A percentile compares a stretch with the other conserved stretches of the same genome.
Conservation (phyloP, 2,797 vertebrate genomes). For the Argya squamiceps region DNA sequence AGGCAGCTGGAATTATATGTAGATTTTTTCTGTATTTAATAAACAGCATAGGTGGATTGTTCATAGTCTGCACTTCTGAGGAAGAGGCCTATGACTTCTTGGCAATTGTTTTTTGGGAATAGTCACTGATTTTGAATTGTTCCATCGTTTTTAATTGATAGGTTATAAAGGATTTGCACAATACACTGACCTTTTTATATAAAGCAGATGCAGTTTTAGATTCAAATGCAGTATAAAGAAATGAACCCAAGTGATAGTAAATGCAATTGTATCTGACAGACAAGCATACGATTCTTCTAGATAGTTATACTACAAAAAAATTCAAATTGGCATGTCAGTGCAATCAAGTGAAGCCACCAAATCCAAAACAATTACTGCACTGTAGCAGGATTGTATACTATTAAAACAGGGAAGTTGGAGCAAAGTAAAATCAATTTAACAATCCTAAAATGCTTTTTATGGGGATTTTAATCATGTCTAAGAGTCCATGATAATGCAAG, state of each 20-base stretch:
- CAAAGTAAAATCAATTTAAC: neutral
- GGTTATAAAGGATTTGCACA: neutral
- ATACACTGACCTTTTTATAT: neutral
- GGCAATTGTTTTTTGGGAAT: neutral
- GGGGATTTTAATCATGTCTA: neutral
- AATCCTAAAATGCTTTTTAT: neutral
- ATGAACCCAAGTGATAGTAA: neutral
- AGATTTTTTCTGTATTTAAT: conserved; percentile 34
- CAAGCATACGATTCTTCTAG: neutral
- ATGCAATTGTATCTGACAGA: neutral
- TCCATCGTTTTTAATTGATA: neutral
- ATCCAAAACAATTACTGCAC: neutral
- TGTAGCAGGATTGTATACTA: neutral
- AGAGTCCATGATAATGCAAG: neutral
- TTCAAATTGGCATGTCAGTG: neutral
- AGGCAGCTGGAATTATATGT: conserved; percentile 26
- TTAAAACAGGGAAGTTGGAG: neutral
- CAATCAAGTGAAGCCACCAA: neutral
- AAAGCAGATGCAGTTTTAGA: neutral
- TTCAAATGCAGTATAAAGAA: conserved; percentile 17
- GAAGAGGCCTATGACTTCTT: neutral
- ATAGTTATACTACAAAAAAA: conserved; percentile 9
- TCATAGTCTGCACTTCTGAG: neutral
- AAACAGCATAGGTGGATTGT: neutral
- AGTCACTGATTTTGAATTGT: neutral